These are phyloP conservation scores for Caerostris darwini DNA, from an alignment of 1,140 invertebrate genomes.

Conservation along the genomic window DNA sequence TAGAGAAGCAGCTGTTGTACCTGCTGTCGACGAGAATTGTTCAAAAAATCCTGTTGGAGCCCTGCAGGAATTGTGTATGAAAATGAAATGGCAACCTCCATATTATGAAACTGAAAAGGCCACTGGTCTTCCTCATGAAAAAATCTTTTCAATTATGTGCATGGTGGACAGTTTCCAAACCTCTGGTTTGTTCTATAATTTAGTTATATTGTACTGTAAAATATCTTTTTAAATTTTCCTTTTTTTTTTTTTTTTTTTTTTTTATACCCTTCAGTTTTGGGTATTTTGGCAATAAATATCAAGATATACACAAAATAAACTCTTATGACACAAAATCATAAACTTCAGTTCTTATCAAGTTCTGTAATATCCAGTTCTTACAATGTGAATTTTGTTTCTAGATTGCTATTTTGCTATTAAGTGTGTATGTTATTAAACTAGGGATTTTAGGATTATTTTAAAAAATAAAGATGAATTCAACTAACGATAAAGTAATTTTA, in stretches of 20 bases:
- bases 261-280: not conserved
- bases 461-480: no score
- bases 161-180: constrained; percentile 87
- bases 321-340: no score
- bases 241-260: not conserved
- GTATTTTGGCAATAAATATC: not conserved
- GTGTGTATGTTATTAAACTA: no score
- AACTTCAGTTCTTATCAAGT: no score
- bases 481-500: no score
- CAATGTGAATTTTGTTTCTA: no score
- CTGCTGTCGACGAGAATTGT: constrained; percentile 66
- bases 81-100: constrained; percentile 95
- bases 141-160: constrained; percentile 95
- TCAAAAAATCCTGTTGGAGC: constrained; percentile 94
- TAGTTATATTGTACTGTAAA: not conserved
- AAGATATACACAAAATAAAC: no score
- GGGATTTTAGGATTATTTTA: no score
- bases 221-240: not conserved
- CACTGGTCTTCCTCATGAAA: constrained; percentile 94
- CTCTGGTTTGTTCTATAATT: constrained; percentile 26
- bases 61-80: constrained; percentile 96
- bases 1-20: constrained; percentile 70
- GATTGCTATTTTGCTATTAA: no score
- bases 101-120: constrained; percentile 93
- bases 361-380: no score